These are phyloP conservation scores for Agapornis roseicollis DNA, from an alignment of 2,113 vertebrate species.

Conservation along the genomic window DNA sequence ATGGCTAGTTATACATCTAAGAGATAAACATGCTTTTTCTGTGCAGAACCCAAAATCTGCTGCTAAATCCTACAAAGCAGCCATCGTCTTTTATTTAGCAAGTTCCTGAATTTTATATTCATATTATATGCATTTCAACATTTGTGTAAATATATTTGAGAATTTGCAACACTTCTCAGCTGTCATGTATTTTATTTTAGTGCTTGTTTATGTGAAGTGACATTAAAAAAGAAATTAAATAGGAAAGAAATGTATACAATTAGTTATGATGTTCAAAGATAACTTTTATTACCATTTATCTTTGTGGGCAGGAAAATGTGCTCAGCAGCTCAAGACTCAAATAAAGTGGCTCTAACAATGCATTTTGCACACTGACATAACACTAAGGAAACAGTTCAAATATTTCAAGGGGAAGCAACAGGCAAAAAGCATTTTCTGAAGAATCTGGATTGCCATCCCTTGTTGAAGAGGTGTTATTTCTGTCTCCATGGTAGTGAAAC, in stretches of 20 bases:
- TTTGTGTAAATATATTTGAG: neutral
- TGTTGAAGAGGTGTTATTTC: neutral
- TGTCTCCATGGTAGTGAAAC: neutral
- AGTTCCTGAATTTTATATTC: neutral
- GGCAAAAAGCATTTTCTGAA: neutral
- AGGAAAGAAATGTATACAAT: neutral
- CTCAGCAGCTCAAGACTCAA: neutral
- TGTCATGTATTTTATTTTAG: neutral
- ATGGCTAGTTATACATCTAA: neutral
- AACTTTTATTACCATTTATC: neutral
- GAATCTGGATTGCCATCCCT: neutral
- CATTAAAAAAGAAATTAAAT: neutral
- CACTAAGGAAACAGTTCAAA: neutral
- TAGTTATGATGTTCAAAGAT: neutral
- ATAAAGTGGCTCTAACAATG: neutral
- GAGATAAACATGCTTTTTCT: neutral
- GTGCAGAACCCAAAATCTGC: neutral
- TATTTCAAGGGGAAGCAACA: neutral
- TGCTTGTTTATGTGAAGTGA: neutral
- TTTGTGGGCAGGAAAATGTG: neutral
- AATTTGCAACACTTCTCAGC: neutral
- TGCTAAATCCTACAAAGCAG: neutral
- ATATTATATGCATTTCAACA: neutral
- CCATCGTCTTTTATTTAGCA: neutral
- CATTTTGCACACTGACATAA: neutral